Percentiles rank a stretch among this genome's conserved stretches.
Conservation (phyloP, 2,888 invertebrate genomes). For the Eupeodes luniger region DNA sequence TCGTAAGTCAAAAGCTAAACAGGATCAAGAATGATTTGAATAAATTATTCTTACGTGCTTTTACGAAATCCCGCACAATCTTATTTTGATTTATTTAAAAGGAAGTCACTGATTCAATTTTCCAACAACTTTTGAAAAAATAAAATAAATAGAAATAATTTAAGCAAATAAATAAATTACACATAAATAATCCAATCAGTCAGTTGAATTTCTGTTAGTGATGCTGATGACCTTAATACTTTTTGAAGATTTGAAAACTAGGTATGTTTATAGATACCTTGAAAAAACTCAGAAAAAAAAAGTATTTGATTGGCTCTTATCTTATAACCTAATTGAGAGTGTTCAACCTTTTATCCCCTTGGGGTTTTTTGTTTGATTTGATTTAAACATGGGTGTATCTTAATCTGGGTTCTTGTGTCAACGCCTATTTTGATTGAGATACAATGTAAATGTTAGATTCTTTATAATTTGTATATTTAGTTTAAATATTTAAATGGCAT, state of each 20-base stretch:
- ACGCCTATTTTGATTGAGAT: not conserved
- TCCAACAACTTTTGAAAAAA: too few relatives aligned
- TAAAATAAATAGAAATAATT: too few relatives aligned
- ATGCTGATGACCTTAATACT: not conserved
- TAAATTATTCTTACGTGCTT: too few relatives aligned
- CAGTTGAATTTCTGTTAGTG: not conserved
- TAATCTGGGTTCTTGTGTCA: not conserved
- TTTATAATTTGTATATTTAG: not conserved
- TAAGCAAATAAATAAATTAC: not conserved
- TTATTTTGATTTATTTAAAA: too few relatives aligned
- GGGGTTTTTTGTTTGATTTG: not conserved
- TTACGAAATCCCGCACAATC: too few relatives aligned
- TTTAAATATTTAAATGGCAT: not conserved
- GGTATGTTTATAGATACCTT: too few relatives aligned
- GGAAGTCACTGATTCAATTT: too few relatives aligned
- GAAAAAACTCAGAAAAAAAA: not conserved
- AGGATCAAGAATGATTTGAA: too few relatives aligned
- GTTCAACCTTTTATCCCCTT: conserved; percentile 1
- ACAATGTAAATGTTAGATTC: not conserved
- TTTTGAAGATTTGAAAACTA: not conserved
- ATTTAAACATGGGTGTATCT: not conserved
- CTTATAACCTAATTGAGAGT: conserved; percentile 4
- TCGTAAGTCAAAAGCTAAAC: too few relatives aligned
- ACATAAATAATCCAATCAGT: not conserved
- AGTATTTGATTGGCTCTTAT: not conserved